Evolutionary conservation across 2,888 invertebrate genomes (phyloP), one percentile per base, ranked within the genome.

Genomic region (Acrobasis consociella): DNA sequence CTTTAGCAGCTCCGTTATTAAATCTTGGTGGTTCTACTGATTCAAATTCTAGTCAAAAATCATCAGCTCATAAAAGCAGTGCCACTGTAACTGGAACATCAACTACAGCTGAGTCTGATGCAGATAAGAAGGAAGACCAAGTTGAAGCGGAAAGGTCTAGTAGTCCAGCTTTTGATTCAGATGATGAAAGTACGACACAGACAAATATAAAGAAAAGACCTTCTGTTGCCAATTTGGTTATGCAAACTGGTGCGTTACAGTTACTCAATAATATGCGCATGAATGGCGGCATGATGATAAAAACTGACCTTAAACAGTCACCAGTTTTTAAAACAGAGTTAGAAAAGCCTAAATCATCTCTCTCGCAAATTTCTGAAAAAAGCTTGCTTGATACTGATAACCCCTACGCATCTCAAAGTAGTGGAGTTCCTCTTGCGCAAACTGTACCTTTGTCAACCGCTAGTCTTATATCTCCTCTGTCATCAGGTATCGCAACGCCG

Each of bases 161-260:
- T 77, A 98, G 98, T 81, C 95, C 97, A 0, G 97, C 97, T 0
- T 99, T 98, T 81, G 98, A 98, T 75, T 98, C 98, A 0, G 98
- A 99, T 80, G 98, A 98, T 67, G 98, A 99, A 77, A 96, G 96
- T 67, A 95, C 95, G 0, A 93, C 94, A 0, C 94, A 94, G 67
- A 87, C 93, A 0, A 93, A 93, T 63, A 75, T 91, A 0, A 93
- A 94, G 67, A 95, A 95, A 77, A 89, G 95, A 53, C 94, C 95
- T 0, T 95, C 95, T 0, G 91, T 95, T 9, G 95, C 95, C 0
- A 96, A 95, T 53, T 91, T 96, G 67, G 94, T 96, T 0, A 94
- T 95, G 73, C 95, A 96, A 78, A 94, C 95, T 1, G 95, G 95
- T 70, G 88, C 90, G 61, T 71, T 93, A 68, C 92, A 93, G 69